Evolutionary conservation across 2,797 vertebrate species (phyloP), one percentile per base, ranked within the genome.

Genomic region (Mormyrus hasselquistii): DNA sequence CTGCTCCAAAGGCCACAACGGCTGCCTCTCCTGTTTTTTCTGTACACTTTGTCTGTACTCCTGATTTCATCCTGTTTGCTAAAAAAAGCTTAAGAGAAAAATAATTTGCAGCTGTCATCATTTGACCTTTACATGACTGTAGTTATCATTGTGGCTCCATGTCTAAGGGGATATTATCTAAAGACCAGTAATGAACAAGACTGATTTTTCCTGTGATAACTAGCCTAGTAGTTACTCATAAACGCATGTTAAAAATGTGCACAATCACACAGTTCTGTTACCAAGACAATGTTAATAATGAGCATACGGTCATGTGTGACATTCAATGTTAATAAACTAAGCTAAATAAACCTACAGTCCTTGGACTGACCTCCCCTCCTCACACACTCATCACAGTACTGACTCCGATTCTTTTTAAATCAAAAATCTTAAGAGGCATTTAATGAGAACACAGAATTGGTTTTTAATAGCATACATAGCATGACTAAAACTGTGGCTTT

Each of bases 401-500:
- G 47, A n/a, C 82, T 84, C n/a, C 1, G n/a, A 84, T 84, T 84
- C 82, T 3, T 50, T 50, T 50, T 9, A 84, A 49, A 84, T 25
- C 44, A 84, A 49, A 49, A 50, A 47, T 84, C 47, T 22, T 84
- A 84, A 84, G 44, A 49, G 1, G 44, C 3, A 84, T 10, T 50
- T 84, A 84, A 84, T 84, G 82, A 84, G 82, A 50, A 50, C 19
- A 14, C 82, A 50, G n/a, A 49, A 49, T 50, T 84, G 82, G 82
- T 50, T 84, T 49, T 84, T 84, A 22, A 84, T 49, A 41, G 19
- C 19, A 44, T 25, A 84, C 41, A 84, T 25, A 55, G 84, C 79
- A 84, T 84, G 85, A 86, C 85, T 84, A 84, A 84, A 57, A 86
- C 25, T 86, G 22, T 22, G 29, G 53, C 7, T 34, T 55, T 85